phyloP scores from a whole-genome alignment of 2,797 vertebrate genomes.

The Notolabrus celidotus region DNA sequence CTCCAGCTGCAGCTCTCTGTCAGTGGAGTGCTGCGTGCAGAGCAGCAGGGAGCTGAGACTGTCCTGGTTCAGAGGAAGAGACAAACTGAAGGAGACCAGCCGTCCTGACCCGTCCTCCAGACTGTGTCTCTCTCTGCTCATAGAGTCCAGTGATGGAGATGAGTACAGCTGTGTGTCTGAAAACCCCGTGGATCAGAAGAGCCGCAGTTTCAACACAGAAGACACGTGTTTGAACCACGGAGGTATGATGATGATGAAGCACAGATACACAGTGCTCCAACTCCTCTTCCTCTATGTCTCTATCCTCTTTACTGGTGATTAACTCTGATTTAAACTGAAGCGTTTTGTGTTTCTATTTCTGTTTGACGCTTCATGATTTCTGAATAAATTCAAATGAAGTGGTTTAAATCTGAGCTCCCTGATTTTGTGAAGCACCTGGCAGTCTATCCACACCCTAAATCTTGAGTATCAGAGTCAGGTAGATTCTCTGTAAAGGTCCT shows the following conservation, averaged over 20 bases:
- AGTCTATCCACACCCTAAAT: too few relatives aligned
- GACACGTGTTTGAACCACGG: not conserved
- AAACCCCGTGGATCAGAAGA: not conserved
- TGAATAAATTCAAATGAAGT: too few relatives aligned
- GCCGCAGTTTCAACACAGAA: not conserved
- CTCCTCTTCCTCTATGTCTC: not conserved
- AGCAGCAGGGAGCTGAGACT: not conserved
- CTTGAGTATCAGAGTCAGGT: not conserved
- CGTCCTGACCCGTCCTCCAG: not conserved
- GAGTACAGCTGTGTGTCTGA: not conserved
- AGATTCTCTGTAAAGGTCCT: not conserved
- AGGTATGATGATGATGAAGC: not conserved
- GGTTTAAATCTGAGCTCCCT: not conserved
- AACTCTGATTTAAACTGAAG: too few relatives aligned
- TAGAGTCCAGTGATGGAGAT: not conserved
- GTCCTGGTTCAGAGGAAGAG: not conserved
- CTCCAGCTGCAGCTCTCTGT: not conserved
- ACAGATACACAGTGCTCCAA: not conserved
- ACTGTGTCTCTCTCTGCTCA: not conserved
- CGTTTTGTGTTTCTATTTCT: too few relatives aligned
- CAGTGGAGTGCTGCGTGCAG: not conserved
- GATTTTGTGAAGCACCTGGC: too few relatives aligned
- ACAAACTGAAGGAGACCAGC: not conserved
- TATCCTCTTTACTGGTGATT: not conserved
- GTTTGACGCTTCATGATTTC: too few relatives aligned